phyloP scores from a whole-genome alignment of 2,888 invertebrate species.

The Dicyrtomina minuta region DNA sequence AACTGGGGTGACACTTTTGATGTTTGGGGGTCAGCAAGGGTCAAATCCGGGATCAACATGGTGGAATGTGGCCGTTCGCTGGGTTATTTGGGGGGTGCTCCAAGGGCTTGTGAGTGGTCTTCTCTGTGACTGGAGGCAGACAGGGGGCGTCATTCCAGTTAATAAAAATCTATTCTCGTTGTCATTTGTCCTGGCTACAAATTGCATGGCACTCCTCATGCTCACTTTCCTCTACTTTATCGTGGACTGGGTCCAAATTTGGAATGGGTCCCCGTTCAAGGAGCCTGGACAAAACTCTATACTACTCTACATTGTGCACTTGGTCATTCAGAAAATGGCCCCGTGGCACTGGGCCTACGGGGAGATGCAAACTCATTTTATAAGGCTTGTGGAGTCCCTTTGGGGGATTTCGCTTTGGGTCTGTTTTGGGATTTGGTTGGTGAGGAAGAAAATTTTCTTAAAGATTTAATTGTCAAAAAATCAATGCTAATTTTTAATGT shows the following conservation, averaged over 20 bases:
- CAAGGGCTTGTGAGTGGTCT: constrained; percentile 61
- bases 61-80: constrained; percentile 67
- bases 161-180: constrained; percentile 89
- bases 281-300: constrained; percentile 92
- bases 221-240: constrained; percentile 72
- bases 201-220: constrained; percentile 69
- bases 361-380: constrained; percentile 71
- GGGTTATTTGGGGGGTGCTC: constrained; percentile 70
- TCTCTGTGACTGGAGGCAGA: constrained; percentile 53
- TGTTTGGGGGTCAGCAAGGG: constrained; percentile 59
- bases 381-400: constrained; percentile 69
- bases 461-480: too few relatives aligned
- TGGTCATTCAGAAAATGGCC: constrained; percentile 52
- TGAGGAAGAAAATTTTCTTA: constrained; percentile 69
- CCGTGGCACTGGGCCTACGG: constrained; percentile 76
- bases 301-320: constrained; percentile 81
- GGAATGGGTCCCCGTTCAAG: constrained; percentile 86
- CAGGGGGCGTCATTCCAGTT: constrained; percentile 66
- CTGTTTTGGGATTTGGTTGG: constrained; percentile 73
- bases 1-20: constrained; percentile 72
- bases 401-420: constrained; percentile 86
- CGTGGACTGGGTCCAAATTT: constrained; percentile 71
- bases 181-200: constrained; percentile 82
- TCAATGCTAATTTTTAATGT: too few relatives aligned
- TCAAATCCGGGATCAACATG: too few relatives aligned